Evolutionary conservation across 23 tunicate species (phyloP).

Genomic region (Phallusia fumigata): DNA sequence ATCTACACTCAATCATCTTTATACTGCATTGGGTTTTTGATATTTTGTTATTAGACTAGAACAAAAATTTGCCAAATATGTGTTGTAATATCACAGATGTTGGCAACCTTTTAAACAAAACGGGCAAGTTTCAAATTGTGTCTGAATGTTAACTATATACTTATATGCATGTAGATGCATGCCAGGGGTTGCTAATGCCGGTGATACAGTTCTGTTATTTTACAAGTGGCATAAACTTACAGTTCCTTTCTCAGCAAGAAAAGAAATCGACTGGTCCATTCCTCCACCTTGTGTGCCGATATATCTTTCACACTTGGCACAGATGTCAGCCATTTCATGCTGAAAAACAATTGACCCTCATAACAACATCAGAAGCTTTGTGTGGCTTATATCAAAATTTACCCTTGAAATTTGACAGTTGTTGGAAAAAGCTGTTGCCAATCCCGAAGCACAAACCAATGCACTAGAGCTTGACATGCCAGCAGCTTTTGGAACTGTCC

Average conservation of each 20-base stretch:
- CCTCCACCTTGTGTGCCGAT: conserved; percentile 99
- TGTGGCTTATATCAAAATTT: background rate
- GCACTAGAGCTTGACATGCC: conserved; percentile 95
- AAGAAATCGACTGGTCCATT: conserved; percentile 95
- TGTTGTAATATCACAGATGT: no score
- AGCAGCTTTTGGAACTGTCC: conserved; percentile 88
- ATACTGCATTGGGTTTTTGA: no score
- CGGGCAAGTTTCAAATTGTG: no score
- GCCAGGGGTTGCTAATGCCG: no score
- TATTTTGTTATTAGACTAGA: no score
- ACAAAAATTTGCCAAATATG: no score
- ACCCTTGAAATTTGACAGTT: conserved; percentile 37
- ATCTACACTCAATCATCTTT: background rate
- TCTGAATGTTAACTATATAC: no score
- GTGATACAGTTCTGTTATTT: no score
- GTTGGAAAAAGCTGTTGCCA: conserved; percentile 57
- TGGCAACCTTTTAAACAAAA: no score
- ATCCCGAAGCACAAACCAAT: conserved; percentile 78
- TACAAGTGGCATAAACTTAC: conserved; percentile 28
- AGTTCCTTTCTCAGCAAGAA: conserved; percentile 77
- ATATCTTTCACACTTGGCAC: conserved; percentile 78
- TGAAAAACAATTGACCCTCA: conserved; percentile 11
- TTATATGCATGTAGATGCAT: no score
- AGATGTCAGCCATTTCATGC: conserved; percentile 72
- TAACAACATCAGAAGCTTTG: background rate